Percentiles rank a stretch among this genome's conserved stretches.
Evolutionary conservation across 2,113 vertebrate species (phyloP).

Genomic region (Agapornis roseicollis): DNA sequence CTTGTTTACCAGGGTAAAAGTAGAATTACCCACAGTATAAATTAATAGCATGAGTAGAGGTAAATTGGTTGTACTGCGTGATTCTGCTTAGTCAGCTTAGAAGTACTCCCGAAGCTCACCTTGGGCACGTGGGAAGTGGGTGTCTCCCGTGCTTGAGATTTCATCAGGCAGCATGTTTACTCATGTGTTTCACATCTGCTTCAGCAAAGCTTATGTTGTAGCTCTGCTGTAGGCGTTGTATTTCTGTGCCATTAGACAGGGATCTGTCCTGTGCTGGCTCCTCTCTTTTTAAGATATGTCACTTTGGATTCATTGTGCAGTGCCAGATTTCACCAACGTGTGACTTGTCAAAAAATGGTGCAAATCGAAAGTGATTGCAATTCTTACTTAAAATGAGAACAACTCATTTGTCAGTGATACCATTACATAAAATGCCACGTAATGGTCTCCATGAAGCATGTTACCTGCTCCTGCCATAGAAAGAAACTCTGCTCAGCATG

Average conservation of each 20-base stretch:
- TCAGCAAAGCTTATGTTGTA: neutral
- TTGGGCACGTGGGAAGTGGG: neutral
- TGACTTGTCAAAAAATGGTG: neutral
- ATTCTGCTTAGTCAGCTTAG: neutral
- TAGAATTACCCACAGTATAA: neutral
- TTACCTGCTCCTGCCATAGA: neutral
- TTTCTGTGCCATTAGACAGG: neutral
- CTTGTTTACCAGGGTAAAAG: slow-evolving; percentile 35
- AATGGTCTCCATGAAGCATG: neutral
- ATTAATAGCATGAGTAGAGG: slow-evolving; percentile 34
- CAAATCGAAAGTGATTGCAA: neutral
- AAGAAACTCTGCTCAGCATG: rapidly evolving
- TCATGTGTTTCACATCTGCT: neutral
- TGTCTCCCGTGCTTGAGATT: neutral
- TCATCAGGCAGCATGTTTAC: neutral
- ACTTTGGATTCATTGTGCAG: rapidly evolving
- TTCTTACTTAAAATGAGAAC: neutral
- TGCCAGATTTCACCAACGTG: neutral
- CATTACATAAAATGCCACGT: rapidly evolving
- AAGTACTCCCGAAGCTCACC: neutral
- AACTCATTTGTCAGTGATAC: rapidly evolving
- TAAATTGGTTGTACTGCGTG: neutral
- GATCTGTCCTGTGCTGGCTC: neutral
- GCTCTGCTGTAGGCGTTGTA: neutral
- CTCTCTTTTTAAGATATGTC: neutral